Conservation (phyloP, 2,113 vertebrate genomes). For the Paraplagusia blochii region DNA sequence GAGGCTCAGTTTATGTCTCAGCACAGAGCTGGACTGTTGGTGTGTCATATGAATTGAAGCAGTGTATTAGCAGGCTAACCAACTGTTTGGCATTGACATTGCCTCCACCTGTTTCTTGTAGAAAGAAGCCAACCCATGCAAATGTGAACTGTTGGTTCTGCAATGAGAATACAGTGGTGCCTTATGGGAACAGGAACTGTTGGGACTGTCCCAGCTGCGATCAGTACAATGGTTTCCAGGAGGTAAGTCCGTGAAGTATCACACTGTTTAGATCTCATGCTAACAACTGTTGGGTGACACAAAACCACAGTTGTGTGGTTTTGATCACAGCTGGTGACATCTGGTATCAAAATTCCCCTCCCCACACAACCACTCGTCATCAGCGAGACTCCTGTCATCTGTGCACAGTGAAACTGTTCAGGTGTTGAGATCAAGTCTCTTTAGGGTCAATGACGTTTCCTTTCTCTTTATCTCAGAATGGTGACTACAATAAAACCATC, state of each 20-base stretch:
- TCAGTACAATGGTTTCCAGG: constrained; percentile 98
- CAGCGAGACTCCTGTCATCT: too few species aligned
- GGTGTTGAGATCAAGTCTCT: too few species aligned
- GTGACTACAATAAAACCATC: constrained; percentile 98
- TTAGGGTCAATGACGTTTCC: too few species aligned
- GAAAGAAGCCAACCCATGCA: constrained; percentile 86
- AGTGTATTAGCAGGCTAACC: not conserved
- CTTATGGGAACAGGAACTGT: constrained; percentile 95
- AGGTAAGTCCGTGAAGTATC: constrained; percentile 70
- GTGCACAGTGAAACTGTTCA: too few species aligned
- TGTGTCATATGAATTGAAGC: too few species aligned
- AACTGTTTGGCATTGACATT: too few species aligned
- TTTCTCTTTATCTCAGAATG: constrained; percentile 77
- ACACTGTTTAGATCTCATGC: not conserved
- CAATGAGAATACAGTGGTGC: constrained; percentile 87
- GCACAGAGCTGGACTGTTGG: too few species aligned
- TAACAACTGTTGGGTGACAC: not conserved
- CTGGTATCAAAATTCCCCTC: too few species aligned
- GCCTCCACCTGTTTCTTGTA: constrained; percentile 38
- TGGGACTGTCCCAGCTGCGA: constrained; percentile 98
- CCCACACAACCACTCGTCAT: too few species aligned
- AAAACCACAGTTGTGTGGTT: not conserved
- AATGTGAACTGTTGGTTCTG: constrained; percentile 98
- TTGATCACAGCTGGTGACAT: too few species aligned
- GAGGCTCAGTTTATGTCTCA: too few species aligned